Conservation (phyloP, 2,113 vertebrate species). For the Balaeniceps rex region DNA sequence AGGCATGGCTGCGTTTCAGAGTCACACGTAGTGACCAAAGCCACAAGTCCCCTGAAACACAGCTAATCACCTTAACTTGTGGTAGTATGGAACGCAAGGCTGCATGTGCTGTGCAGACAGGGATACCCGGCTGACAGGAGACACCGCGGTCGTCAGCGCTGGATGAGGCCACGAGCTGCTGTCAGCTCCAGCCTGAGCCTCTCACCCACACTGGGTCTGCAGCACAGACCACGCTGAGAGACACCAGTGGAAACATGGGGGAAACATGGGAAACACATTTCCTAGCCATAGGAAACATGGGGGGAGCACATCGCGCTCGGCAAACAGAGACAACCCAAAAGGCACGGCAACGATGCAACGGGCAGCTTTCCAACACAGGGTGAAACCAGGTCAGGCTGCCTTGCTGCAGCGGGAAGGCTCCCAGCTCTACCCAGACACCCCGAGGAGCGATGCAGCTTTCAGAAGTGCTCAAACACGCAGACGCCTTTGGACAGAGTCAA, state of each 20-base stretch:
- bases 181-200: not conserved
- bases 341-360: not conserved
- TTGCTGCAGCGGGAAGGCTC: not conserved
- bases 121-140: fast-evolving
- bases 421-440: not conserved
- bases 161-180: not conserved
- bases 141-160: fast-evolving
- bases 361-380: not conserved
- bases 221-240: not conserved
- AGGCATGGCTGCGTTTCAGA: not conserved
- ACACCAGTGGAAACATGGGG: not conserved
- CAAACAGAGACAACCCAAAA: not conserved
- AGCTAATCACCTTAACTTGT: not conserved
- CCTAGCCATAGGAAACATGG: too few species aligned
- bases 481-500: fast-evolving
- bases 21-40: fast-evolving
- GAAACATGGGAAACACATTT: too few species aligned
- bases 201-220: fast-evolving
- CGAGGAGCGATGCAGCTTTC: fast-evolving
- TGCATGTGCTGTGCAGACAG: not conserved
- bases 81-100: not conserved
- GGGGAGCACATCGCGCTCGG: not conserved
- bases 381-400: not conserved
- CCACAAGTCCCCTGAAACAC: not conserved
- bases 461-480: not conserved